phyloP scores from a whole-genome alignment of 2,797 vertebrate genomes.

The Chelonia mydas region DNA sequence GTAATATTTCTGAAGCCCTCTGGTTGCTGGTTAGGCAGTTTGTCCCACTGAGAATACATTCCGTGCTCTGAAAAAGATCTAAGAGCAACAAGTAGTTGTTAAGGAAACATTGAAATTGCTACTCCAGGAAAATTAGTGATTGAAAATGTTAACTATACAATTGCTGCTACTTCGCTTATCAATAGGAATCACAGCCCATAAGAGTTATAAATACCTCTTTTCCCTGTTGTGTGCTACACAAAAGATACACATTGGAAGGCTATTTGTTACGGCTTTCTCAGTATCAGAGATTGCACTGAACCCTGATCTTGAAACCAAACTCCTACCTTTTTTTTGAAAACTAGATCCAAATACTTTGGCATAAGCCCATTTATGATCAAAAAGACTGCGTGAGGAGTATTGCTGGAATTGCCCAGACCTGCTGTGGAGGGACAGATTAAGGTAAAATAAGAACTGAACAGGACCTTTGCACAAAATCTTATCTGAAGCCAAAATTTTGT shows the following conservation, averaged over 20 bases:
- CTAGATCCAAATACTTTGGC: not conserved
- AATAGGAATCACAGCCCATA: not conserved
- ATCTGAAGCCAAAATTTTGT: slow-evolving; percentile 16
- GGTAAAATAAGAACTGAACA: slow-evolving; percentile 25
- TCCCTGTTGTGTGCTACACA: slow-evolving; percentile 8
- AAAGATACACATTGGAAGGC: not conserved
- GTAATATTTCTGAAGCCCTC: slow-evolving; percentile 52
- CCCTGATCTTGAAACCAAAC: not conserved
- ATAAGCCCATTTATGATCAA: slow-evolving; percentile 26
- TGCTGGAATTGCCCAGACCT: not conserved
- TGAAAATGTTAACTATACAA: slow-evolving; percentile 47
- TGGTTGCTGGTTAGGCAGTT: slow-evolving; percentile 46
- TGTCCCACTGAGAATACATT: slow-evolving; percentile 42
- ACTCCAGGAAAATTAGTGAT: slow-evolving; percentile 37
- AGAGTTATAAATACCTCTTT: slow-evolving; percentile 4
- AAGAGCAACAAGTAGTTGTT: slow-evolving; percentile 41
- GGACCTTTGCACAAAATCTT: slow-evolving; percentile 12
- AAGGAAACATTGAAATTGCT: slow-evolving; percentile 35
- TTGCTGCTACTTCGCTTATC: slow-evolving; percentile 49
- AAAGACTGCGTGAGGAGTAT: not conserved
- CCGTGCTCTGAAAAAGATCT: slow-evolving; percentile 20
- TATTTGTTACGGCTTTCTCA: not conserved
- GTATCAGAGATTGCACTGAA: not conserved
- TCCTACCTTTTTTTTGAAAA: not conserved
- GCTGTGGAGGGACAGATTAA: not conserved